These are phyloP conservation scores for Polydesmus complanatus DNA, from an alignment of 2,888 invertebrate species.

Conservation along the genomic window DNA sequence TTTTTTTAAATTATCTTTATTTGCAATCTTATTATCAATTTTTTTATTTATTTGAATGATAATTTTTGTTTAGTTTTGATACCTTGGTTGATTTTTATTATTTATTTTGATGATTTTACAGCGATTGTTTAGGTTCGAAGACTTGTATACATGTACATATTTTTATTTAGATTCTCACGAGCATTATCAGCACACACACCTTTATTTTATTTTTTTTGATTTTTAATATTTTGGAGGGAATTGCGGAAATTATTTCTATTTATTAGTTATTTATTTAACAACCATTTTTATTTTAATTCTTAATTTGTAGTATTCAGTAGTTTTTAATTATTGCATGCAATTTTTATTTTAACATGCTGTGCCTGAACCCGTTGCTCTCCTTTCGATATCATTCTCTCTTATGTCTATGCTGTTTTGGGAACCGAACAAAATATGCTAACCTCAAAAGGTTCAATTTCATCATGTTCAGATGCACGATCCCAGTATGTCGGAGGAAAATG, in stretches of 20 bases:
- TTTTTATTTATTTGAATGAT: too few species aligned
- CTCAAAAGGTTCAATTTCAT: constrained; percentile 13
- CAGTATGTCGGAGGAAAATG: constrained; percentile 78
- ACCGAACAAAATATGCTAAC: background rate
- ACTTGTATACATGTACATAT: too few species aligned
- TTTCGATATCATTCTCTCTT: background rate
- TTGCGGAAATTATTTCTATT: background rate
- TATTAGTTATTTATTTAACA: constrained; percentile 22
- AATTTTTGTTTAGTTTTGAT: too few species aligned
- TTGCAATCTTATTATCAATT: too few species aligned
- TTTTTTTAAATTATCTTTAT: too few species aligned
- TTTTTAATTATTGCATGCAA: background rate
- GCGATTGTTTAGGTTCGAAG: too few species aligned
- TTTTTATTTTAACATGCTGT: background rate
- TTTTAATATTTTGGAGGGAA: too few species aligned
- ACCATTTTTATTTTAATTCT: background rate
- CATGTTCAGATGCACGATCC: constrained; percentile 85
- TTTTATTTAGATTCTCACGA: constrained; percentile 6
- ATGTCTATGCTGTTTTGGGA: background rate
- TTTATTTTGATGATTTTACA: too few species aligned
- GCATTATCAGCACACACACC: too few species aligned
- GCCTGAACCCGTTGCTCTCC: background rate
- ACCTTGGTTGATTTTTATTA: too few species aligned
- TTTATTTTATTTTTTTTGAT: too few species aligned
- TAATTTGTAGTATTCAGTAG: background rate